Conservation (phyloP, 2,113 vertebrate species). For the Oncorhynchus clarkii region DNA sequence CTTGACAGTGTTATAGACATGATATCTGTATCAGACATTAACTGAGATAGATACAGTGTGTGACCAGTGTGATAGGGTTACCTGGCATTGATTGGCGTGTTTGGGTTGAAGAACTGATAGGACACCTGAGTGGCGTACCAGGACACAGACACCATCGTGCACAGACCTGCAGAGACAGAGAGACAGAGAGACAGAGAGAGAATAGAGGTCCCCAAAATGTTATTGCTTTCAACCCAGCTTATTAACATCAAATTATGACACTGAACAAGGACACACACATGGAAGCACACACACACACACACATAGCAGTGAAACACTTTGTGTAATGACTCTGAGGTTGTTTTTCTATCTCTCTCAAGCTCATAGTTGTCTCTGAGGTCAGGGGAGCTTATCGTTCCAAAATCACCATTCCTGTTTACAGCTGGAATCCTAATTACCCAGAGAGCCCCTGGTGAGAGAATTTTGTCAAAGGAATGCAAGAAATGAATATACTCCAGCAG, state of each 20-base stretch:
- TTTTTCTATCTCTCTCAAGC: constrained; percentile 10
- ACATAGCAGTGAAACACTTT: not conserved
- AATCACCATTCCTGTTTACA: constrained; percentile 66
- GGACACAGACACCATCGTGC: constrained; percentile 88
- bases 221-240: too few species aligned
- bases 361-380: constrained; percentile 40
- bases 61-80: constrained; percentile 50
- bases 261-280: not conserved
- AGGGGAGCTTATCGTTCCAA: constrained; percentile 33
- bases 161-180: constrained; percentile 76
- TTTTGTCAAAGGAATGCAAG: constrained; percentile 26
- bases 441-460: constrained; percentile 18
- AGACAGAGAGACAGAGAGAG: not conserved
- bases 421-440: constrained; percentile 44
- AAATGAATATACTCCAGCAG: not conserved
- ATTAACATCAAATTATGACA: not conserved
- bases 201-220: not conserved
- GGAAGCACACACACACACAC: not conserved
- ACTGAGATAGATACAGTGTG: not conserved
- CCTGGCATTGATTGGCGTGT: constrained; percentile 88
- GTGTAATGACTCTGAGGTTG: not conserved
- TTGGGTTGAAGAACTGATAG: constrained; percentile 92
- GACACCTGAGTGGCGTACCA: constrained; percentile 93
- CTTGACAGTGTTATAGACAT: too few species aligned
- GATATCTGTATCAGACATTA: too few species aligned